These are phyloP conservation scores for Parnassius apollo DNA, from an alignment of 2,888 invertebrate genomes.

Conservation along the genomic window DNA sequence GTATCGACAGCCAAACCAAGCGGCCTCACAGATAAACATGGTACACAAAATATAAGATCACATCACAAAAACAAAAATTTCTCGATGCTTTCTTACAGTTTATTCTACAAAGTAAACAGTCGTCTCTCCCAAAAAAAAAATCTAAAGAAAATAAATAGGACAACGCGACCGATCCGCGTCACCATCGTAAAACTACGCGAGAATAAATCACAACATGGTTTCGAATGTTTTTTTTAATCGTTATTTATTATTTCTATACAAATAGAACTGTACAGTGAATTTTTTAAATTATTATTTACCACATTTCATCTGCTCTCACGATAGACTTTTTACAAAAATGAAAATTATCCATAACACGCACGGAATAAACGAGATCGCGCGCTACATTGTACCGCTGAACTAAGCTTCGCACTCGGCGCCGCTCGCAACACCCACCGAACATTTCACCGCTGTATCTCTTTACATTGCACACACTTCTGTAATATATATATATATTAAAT, in stretches of 20 bases:
- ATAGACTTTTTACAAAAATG: slow-evolving; percentile 83
- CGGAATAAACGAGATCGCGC: slow-evolving; percentile 70
- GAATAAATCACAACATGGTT: slow-evolving; percentile 78
- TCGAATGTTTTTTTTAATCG: slow-evolving; percentile 71
- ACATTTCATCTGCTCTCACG: slow-evolving; percentile 76
- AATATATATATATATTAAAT: neutral
- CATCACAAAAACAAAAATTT: slow-evolving; percentile 8
- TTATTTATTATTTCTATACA: slow-evolving; percentile 83
- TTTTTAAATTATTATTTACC: slow-evolving; percentile 80
- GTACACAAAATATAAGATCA: neutral
- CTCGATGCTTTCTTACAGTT: slow-evolving; percentile 71
- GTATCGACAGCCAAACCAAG: too few relatives aligned
- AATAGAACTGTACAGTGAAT: slow-evolving; percentile 83
- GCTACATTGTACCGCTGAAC: slow-evolving; percentile 31
- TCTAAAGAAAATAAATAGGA: slow-evolving; percentile 52
- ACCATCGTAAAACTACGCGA: slow-evolving; percentile 47
- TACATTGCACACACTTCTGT: neutral
- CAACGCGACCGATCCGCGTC: slow-evolving; percentile 29
- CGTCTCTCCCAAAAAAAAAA: slow-evolving; percentile 69
- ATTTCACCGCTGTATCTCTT: neutral
- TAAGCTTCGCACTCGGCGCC: slow-evolving; percentile 36
- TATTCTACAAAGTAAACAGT: slow-evolving; percentile 79
- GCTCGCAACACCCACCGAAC: slow-evolving; percentile 30
- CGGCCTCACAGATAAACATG: too few relatives aligned
- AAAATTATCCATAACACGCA: slow-evolving; percentile 79